Evolutionary conservation across 2,797 vertebrate species (phyloP).

Genomic region (Centroberyx gerrardi): DNA sequence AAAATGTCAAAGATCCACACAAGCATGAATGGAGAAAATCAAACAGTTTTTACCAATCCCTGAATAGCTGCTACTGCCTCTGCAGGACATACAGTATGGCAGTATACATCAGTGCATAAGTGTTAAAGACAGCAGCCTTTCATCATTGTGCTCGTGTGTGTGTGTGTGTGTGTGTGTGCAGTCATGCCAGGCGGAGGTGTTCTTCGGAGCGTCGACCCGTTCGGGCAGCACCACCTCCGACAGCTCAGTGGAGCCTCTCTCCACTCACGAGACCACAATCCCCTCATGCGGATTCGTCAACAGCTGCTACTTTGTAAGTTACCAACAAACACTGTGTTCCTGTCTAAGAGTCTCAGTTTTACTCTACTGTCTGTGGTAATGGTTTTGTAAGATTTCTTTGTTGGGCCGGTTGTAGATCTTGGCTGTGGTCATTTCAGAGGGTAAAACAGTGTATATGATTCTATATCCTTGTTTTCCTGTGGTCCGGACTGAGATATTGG

Average conservation of each 20-base stretch:
- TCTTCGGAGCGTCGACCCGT: conserved; percentile 80
- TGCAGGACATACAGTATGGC: too few species aligned
- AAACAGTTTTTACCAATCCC: too few species aligned
- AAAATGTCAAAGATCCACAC: not conserved
- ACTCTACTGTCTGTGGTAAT: not conserved
- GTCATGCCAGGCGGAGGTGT: conserved; percentile 81
- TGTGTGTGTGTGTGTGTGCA: conserved; percentile 27
- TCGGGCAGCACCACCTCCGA: conserved; percentile 85
- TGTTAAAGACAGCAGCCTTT: not conserved
- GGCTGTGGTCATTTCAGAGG: not conserved
- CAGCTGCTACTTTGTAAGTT: conserved; percentile 88
- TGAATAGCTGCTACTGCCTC: too few species aligned
- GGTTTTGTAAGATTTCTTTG: not conserved
- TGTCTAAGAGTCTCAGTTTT: not conserved
- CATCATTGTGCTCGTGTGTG: not conserved
- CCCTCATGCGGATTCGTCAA: conserved; percentile 88
- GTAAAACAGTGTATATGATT: not conserved
- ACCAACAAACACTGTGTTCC: not conserved
- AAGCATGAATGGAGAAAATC: too few species aligned
- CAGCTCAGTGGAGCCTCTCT: conserved; percentile 82
- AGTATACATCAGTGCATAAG: not conserved
- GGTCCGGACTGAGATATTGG: not conserved
- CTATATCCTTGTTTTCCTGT: conserved; percentile 10
- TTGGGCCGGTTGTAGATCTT: not conserved
- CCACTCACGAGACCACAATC: conserved; percentile 71